Percentiles rank a stretch among this genome's conserved stretches.
phyloP scores from a whole-genome alignment of 2,797 vertebrate genomes.

The Bufotes viridis region DNA sequence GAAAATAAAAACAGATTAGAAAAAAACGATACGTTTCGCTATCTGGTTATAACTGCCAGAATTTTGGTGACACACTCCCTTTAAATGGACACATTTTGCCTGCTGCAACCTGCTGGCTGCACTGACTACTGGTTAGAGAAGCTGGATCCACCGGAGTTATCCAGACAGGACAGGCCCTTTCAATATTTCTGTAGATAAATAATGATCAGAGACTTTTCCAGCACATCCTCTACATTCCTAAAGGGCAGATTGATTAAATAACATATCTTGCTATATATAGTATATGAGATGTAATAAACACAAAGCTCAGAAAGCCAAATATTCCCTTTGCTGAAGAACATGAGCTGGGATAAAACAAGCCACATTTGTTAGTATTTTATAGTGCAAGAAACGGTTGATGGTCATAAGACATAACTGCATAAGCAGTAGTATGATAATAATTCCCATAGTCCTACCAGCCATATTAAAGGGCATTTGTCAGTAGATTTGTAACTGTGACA shows the following conservation, averaged over 20 bases:
- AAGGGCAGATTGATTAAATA: background rate
- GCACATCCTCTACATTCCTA: background rate
- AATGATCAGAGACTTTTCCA: background rate
- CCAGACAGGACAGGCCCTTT: too few relatives aligned
- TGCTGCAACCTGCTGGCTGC: too few relatives aligned
- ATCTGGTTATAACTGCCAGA: too few relatives aligned
- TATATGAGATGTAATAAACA: background rate
- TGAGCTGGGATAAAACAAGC: background rate
- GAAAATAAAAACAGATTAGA: too few relatives aligned
- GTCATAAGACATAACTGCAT: background rate
- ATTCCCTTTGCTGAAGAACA: background rate
- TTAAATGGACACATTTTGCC: too few relatives aligned
- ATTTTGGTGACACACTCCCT: too few relatives aligned
- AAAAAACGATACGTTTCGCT: too few relatives aligned
- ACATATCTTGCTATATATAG: background rate
- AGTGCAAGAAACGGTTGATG: background rate
- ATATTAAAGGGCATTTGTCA: too few relatives aligned
- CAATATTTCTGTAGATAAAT: background rate
- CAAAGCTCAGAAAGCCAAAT: background rate
- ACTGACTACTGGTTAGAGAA: too few relatives aligned
- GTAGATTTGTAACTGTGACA: too few relatives aligned
- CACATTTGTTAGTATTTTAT: background rate
- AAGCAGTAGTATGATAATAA: background rate
- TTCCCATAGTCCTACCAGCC: background rate
- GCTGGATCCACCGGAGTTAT: too few relatives aligned